phyloP scores from a whole-genome alignment of 2,797 vertebrate genomes.

The Microctenopoma stevenorrisi region DNA sequence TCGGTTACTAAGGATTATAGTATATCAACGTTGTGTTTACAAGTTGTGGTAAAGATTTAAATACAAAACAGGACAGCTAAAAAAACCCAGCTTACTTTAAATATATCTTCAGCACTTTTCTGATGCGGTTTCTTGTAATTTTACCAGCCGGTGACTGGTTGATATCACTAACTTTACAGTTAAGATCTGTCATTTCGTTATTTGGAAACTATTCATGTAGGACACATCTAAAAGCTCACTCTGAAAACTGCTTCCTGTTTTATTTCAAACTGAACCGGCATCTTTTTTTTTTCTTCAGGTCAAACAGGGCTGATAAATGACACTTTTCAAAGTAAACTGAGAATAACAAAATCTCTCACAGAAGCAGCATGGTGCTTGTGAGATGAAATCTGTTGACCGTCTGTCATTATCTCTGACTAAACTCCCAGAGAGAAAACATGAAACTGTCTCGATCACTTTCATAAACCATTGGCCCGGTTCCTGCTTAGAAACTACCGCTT shows the following conservation, averaged over 20 bases:
- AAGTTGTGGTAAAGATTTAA: neutral
- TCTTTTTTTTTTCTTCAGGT: slow-evolving; percentile 22
- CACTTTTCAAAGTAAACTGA: slow-evolving; percentile 38
- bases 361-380: slow-evolving; percentile 31
- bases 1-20: neutral
- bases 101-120: neutral
- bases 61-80: no score
- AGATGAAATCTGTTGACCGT: slow-evolving; percentile 60
- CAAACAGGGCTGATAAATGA: slow-evolving; percentile 12
- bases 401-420: slow-evolving; percentile 51
- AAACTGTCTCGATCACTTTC: slow-evolving; percentile 57
- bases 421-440: slow-evolving; percentile 48
- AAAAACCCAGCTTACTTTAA: neutral
- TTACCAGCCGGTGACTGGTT: neutral
- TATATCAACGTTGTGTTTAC: neutral
- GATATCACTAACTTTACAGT: neutral
- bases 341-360: slow-evolving; percentile 36
- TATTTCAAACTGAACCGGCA: slow-evolving; percentile 10
- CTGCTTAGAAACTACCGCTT: slow-evolving; percentile 46
- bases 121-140: neutral
- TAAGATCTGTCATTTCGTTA: neutral
- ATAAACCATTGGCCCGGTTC: slow-evolving; percentile 53
- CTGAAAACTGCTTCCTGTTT: slow-evolving; percentile 20
- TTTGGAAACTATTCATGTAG: slow-evolving; percentile 5
- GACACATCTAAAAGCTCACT: neutral